phyloP scores from a whole-genome alignment of 2,797 vertebrate genomes.

The Columba guinea region DNA sequence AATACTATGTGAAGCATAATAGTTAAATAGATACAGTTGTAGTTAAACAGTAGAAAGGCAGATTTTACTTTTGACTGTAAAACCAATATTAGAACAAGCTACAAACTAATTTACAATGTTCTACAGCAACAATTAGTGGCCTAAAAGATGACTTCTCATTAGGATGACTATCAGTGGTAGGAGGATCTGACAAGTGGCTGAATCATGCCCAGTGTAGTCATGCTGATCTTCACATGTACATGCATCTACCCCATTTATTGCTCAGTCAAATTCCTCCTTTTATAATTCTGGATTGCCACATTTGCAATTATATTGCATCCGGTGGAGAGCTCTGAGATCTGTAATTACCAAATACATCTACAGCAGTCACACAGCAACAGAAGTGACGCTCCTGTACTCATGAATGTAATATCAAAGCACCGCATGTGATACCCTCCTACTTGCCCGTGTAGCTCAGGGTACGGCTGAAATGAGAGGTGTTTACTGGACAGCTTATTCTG shows the following conservation, averaged over 20 bases:
- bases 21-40: neutral
- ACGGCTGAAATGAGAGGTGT: neutral
- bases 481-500: neutral
- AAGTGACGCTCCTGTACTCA: neutral
- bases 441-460: neutral
- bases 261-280: conserved; percentile 49
- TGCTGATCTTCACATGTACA: neutral
- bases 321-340: neutral
- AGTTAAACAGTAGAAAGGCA: conserved; percentile 21
- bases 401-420: neutral
- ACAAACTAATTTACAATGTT: conserved; percentile 5
- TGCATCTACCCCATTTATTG: conserved; percentile 7
- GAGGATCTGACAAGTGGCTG: conserved; percentile 55
- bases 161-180: neutral
- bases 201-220: conserved; percentile 49
- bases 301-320: conserved; percentile 56
- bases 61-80: conserved; percentile 34
- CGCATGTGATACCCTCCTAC: neutral
- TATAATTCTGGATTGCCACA: conserved; percentile 54
- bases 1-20: neutral
- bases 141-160: conserved; percentile 57
- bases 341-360: conserved; percentile 30
- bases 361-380: conserved; percentile 18
- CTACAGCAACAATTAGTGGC: conserved; percentile 22
- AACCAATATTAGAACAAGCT: conserved; percentile 21